Conservation (phyloP, 1,140 invertebrate genomes). For the Penaeus japonicus region DNA sequence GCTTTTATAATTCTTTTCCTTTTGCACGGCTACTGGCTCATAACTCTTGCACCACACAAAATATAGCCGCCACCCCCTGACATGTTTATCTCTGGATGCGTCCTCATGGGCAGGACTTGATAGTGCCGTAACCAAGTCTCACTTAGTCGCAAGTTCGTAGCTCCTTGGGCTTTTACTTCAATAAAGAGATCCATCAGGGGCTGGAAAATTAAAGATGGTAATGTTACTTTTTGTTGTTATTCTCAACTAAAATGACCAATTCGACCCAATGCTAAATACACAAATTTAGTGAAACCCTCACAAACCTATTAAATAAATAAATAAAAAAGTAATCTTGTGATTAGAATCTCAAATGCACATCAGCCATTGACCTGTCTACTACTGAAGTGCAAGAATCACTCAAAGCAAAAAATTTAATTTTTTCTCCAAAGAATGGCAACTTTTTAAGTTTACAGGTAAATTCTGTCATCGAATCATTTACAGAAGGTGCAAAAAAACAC, state of each 20-base stretch:
- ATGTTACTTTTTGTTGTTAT: neutral
- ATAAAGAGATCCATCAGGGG: constrained; percentile 82
- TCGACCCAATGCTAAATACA: too few species aligned
- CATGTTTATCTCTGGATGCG: constrained; percentile 84
- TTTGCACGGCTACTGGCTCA: neutral
- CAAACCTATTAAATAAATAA: too few species aligned
- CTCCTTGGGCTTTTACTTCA: constrained; percentile 73
- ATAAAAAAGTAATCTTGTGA: too few species aligned
- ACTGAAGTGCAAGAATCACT: too few species aligned
- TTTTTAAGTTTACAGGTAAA: too few species aligned
- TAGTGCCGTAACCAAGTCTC: constrained; percentile 89
- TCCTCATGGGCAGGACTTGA: constrained; percentile 84
- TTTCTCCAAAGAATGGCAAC: too few species aligned
- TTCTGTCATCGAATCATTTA: too few species aligned
- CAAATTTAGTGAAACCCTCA: too few species aligned
- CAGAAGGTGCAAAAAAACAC: neutral
- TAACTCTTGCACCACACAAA: constrained; percentile 68
- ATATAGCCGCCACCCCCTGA: constrained; percentile 79
- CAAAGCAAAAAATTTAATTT: too few species aligned
- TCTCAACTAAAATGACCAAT: too few species aligned
- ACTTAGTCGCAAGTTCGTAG: constrained; percentile 78
- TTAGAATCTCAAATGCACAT: too few species aligned
- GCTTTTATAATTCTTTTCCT: neutral
- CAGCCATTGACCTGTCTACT: too few species aligned
- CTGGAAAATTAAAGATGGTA: constrained; percentile 60